Conservation (phyloP, 2,888 invertebrate species). For the Caenorhabditis sp. region DNA sequence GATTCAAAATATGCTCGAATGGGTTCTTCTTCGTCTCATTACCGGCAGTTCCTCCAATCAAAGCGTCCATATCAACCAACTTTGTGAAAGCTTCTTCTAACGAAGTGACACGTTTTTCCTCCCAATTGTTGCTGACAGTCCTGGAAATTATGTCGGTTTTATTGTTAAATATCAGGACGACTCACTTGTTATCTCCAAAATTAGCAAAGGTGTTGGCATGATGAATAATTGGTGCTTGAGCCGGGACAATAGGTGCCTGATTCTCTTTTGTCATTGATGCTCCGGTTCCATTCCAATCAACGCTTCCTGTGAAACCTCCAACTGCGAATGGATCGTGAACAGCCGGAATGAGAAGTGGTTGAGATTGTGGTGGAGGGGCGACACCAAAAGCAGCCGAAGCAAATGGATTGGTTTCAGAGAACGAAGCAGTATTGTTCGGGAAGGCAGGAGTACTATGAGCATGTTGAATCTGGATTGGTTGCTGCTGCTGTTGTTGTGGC, state of each 20-base stretch:
- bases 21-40: slow-evolving; percentile 67
- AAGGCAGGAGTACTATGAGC: slow-evolving; percentile 40
- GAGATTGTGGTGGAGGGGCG: background rate
- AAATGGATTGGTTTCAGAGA: slow-evolving; percentile 61
- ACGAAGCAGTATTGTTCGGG: slow-evolving; percentile 4
- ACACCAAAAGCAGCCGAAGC: slow-evolving; percentile 34
- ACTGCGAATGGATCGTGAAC: slow-evolving; percentile 27
- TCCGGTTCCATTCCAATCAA: slow-evolving; percentile 35
- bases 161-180: background rate
- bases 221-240: slow-evolving; percentile 16
- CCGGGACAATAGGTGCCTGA: slow-evolving; percentile 28
- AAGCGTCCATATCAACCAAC: slow-evolving; percentile 68
- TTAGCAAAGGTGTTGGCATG: slow-evolving; percentile 49
- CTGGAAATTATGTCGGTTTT: background rate
- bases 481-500: slow-evolving; percentile 6
- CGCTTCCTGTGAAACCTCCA: background rate
- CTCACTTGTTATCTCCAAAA: slow-evolving; percentile 42
- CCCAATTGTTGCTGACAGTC: slow-evolving; percentile 19
- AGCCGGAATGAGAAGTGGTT: slow-evolving; percentile 4
- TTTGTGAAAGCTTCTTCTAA: slow-evolving; percentile 69
- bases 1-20: slow-evolving; percentile 68
- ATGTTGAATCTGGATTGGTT: slow-evolving; percentile 34
- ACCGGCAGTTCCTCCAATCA: slow-evolving; percentile 51
- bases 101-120: slow-evolving; percentile 57
- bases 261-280: slow-evolving; percentile 51